Base-by-base conservation (phyloP, 1,140 invertebrate species). In the Araneus ventricosus region DNA sequence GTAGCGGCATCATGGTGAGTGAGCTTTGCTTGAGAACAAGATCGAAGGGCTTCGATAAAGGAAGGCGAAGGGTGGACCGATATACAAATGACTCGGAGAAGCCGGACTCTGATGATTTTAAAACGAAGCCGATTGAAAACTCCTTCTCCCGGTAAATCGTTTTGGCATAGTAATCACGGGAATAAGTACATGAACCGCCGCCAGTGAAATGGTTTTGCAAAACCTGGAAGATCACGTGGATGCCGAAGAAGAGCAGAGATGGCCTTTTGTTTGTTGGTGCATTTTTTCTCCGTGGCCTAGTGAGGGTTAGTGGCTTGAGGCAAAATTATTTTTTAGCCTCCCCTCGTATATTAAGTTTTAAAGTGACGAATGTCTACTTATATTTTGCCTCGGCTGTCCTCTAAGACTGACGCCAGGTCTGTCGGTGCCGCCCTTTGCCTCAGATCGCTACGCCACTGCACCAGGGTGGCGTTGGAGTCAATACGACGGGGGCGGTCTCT, bases 61-160 rank as follows among this genome's bases (percentile, higher is more conserved):
- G 2, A 34, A 20, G 27, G 27, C 70, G 70, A 75, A 75, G 67
- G 30, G 67, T 75, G 67, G 27, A 75, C 30, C 30, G 37, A 75
- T 75, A 37, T 75, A 75, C 70, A 75, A 75, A 75, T 75, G 30
- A 75, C 70, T 37, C 34, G 30, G 70, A 34, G 30, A 75, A 75
- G 30, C 34, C 30, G 17, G 70, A 75, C 17, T 20, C 70, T 37
- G 70, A 75, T 75, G 70, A 75, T 75, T 75, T 75, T 75, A 75
- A 75, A 75, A 30, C 70, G n/a, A n/a, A 75, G 70, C 1, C 10
- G 70, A 75, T 75, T 75, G 37, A 34, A 75, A 30, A 34, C n/a
- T 20, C 22, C 70, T 37, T 75, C 34, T 37, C 20, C 30, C 34
- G 34, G 30, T 14, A 34, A 75, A 75, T 75, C 30, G 70, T 37